Base-by-base conservation (phyloP, 2,888 invertebrate genomes). In the Heliconius cydno region DNA sequence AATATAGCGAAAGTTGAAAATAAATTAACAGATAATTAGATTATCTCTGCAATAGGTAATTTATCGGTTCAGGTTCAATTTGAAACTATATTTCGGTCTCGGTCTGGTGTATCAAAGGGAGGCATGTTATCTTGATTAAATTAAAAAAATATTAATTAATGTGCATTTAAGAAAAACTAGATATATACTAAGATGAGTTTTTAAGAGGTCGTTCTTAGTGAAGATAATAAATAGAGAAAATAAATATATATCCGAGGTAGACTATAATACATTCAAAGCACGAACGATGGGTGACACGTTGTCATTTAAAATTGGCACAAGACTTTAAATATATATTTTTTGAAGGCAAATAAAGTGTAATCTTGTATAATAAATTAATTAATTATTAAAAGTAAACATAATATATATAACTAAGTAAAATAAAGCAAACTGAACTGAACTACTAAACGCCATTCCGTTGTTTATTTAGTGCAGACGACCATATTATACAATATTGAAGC, bases 231-330 rank as follows among this genome's bases (percentile, higher is more conserved):
- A 46, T 6, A 19, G 15, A 46, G 46, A 57, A 57, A 22, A 57
- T 57, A 57, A 22, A 57, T 57, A 22, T 57, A 52, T 52, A 63
- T 63, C 25, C 52, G 12, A 57, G 41, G 38, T 57, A 34, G 34
- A 0, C 6, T 34, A 34, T 34, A 34, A 34, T 34, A 34, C 7
- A 34, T 63, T 63, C 65, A 65, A 25, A 41, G 65, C 78, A 46
- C 57, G 67, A 60, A 52, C 57, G 25, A 66, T 71, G 66, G 78
- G 76, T 79, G 80, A 81, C 79, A 79, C 57, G 76, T 78, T 73
- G 65, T 65, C 13, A 63, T 28, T 65, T 25, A 60, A 65, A 63
- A 10, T 74, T 41, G 12, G 65, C 30, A 57, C 30, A 60, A 5
- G 22, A 9, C 52, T 12, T 52, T 10, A 28, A n/a, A 68, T 30